These are phyloP conservation scores for Pseudorectes ferrugineus DNA, from an alignment of 2,113 vertebrate genomes.

Conservation along the genomic window DNA sequence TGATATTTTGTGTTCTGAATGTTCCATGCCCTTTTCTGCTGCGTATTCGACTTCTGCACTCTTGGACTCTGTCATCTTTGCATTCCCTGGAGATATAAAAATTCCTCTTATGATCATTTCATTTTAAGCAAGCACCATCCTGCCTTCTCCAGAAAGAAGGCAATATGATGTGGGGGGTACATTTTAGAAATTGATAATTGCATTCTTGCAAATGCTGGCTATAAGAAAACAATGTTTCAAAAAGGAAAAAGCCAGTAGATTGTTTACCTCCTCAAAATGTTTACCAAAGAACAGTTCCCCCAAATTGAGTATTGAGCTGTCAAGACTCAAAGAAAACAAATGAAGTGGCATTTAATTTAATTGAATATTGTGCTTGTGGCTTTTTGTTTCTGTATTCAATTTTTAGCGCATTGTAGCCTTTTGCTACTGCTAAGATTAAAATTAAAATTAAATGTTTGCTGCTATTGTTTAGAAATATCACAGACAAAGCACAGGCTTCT, in stretches of 20 bases:
- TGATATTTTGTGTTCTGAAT: neutral
- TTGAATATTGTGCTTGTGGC: constrained; percentile 15
- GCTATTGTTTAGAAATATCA: neutral
- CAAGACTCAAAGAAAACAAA: constrained; percentile 27
- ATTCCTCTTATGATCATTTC: neutral
- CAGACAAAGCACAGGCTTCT: neutral
- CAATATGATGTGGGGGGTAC: neutral
- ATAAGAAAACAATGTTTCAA: neutral
- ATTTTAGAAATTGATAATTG: neutral
- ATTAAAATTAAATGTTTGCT: constrained; percentile 12
- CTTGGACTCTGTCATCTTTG: neutral
- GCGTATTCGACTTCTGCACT: neutral
- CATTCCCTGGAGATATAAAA: fast-evolving
- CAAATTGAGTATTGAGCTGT: neutral
- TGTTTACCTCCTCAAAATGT: neutral
- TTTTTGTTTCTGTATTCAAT: neutral
- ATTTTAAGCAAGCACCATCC: neutral
- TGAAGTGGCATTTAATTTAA: constrained; percentile 22
- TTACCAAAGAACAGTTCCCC: neutral
- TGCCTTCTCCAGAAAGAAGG: neutral
- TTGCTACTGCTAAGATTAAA: constrained; percentile 11
- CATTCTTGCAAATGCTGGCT: neutral
- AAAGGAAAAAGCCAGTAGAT: neutral
- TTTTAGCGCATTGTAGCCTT: neutral
- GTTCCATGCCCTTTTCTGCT: neutral